Percentiles rank a stretch among this genome's conserved stretches.
phyloP scores from a whole-genome alignment of 2,113 vertebrate genomes.

The Siniperca chuatsi region DNA sequence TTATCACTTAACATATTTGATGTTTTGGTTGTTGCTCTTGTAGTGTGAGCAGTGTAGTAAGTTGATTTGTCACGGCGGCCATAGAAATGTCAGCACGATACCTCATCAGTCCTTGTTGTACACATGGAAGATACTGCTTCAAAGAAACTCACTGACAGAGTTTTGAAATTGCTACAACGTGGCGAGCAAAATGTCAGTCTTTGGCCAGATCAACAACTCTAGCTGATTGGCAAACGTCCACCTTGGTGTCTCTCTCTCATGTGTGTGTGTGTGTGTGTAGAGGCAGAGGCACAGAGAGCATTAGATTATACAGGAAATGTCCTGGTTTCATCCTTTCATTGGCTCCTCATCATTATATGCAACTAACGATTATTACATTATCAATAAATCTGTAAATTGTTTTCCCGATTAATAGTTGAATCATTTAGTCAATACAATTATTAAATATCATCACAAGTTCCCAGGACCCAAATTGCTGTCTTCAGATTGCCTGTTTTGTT shows the following conservation, averaged over 20 bases:
- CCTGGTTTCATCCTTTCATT: neutral
- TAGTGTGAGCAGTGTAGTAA: conserved; percentile 16
- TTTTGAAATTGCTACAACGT: conserved; percentile 33
- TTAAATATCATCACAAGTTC: neutral
- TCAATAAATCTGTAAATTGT: neutral
- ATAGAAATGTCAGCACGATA: conserved; percentile 65
- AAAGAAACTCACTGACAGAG: conserved; percentile 38
- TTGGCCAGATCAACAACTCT: conserved; percentile 17
- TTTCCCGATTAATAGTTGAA: neutral
- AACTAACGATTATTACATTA: neutral
- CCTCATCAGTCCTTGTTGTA: conserved; percentile 58
- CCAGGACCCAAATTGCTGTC: neutral
- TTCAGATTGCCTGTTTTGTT: no score
- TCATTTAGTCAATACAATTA: neutral
- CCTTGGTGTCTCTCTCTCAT: conserved; percentile 4
- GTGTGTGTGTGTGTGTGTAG: neutral
- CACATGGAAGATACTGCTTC: conserved; percentile 43
- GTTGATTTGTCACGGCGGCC: conserved; percentile 40
- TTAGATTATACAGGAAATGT: conserved; percentile 14
- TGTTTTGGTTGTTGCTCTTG: conserved; percentile 42
- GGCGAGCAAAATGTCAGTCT: conserved; percentile 37
- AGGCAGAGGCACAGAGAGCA: neutral
- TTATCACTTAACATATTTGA: conserved; percentile 56
- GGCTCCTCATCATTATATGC: neutral
- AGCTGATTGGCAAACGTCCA: conserved; percentile 1